Base-by-base conservation (phyloP, 2,113 vertebrate species). In the Sceloporus tristichus region DNA sequence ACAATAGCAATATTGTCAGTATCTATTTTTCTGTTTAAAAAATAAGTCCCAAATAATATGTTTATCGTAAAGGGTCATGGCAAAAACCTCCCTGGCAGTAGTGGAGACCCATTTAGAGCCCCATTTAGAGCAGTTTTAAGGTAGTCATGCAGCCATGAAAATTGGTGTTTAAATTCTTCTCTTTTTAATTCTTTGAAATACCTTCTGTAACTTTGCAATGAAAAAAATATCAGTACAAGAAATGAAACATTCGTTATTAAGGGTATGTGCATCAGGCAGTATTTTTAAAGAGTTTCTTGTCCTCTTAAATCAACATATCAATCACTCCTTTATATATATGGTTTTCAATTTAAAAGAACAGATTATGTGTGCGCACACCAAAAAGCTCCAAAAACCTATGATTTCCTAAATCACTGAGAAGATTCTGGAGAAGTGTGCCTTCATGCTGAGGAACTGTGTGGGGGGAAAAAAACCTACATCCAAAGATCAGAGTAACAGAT, bases 61-160 rank as follows among this genome's bases (percentile, higher is more conserved):
- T 88, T 91, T 89, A 78, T 70, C 4, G 13, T 88, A 42, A 87
- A 82, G 71, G 59, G 89, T 92, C 88, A 91, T 29, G 1, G 18
- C 86, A 94, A 92, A 96, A 78, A 95, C 27, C 19, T 79, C 38
- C 73, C 88, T 90, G 88, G 88, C 66, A 84, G 74, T 86, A 92
- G 87, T 91, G 87, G 94, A 34, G 34, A 34, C 34, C 34, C 34
- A 34, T 34, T 34, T 34, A 34, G 34, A 89, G 91, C 92, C 94
- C 95, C 95, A 88, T 79, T 94, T 90, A 93, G 90, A 92, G 92
- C 56, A 79, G 86, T 95, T 96, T 91, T 89, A 87, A 95, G 88
- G 38, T 94, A 75, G 89, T 92, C 89, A 65, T 90, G 83, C 68
- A 90, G 91, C 94, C 91, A 88, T 94, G 90, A 93, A 75, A 87